Evolutionary conservation across 2,113 vertebrate genomes (phyloP), one percentile per base, ranked within the genome.

Genomic region (Mormyrus lacerda): DNA sequence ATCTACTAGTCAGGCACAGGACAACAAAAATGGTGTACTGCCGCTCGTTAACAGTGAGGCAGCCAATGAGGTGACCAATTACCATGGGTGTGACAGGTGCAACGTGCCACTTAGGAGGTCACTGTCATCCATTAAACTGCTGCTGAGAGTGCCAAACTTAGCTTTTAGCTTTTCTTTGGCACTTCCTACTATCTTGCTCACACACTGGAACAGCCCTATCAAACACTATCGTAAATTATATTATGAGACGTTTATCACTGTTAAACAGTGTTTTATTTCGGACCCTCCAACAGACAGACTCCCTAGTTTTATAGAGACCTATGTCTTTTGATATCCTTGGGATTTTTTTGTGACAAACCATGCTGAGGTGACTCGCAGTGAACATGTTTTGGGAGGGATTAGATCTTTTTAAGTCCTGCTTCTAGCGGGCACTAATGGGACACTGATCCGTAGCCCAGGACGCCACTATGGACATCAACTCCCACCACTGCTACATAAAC

Each of bases 231-330:
- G 17, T 83, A 44, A 83, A 83, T 83, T 11, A 83, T 51, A 86
- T 86, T 86, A 27, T 31, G 10, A 86, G 27, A 21, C 27, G 19
- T 39, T 86, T 86, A 55, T 48, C 27, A 35, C 13, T 5, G 45
- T 86, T 86, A 86, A 86, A 86, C 17, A 31, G 6, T 11, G 39
- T 84, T 84, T 84, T 47, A n/a, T 86, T 86, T 86, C 39, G 21
- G 47, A 35, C n/a, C 84, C 48, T 86, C 27, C 84, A 47, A 31
- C 27, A 50, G 84, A 7, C 21, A 86, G 84, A 86, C 48, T 53
- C 48, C 84, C 45, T 8, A 31, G 8, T 53, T 48, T 4, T 21
- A 27, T 9, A 51, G 44, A 11, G 45, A 31, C 9, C n/a, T 24
- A 47, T 84, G 7, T 24, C 6, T 86, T 50, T 86, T 86, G 11